phyloP scores from a whole-genome alignment of 2,888 invertebrate species.

The Hydroisotoma schaefferi region DNA sequence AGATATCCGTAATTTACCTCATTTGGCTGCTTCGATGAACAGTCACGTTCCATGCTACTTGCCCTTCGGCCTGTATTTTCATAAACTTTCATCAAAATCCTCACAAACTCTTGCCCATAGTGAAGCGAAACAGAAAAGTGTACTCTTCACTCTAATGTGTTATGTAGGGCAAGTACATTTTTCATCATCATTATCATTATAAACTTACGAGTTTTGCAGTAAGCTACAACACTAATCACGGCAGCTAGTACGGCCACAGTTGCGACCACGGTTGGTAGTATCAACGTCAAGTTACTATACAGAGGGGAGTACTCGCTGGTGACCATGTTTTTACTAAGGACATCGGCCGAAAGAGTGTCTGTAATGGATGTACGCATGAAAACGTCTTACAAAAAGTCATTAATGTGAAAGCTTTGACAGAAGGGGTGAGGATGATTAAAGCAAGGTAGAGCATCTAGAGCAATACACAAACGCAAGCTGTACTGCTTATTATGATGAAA shows the following conservation, averaged over 20 bases:
- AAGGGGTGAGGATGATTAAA: neutral
- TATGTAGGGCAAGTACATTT: too few species aligned
- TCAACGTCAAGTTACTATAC: conserved; percentile 41
- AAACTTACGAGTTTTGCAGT: conserved; percentile 43
- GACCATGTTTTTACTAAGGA: conserved; percentile 43
- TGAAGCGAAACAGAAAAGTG: too few species aligned
- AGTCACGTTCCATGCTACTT: conserved; percentile 21
- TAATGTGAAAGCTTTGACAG: neutral
- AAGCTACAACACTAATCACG: conserved; percentile 36
- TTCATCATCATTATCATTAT: neutral
- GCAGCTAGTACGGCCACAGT: conserved; percentile 36
- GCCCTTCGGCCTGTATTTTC: neutral
- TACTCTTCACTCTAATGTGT: too few species aligned
- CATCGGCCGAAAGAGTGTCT: conserved; percentile 37
- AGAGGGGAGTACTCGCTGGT: conserved; percentile 42
- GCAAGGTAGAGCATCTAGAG: too few species aligned
- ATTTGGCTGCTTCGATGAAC: conserved; percentile 27
- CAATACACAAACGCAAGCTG: too few species aligned
- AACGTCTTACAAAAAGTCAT: neutral
- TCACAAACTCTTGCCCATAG: too few species aligned
- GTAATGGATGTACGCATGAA: too few species aligned
- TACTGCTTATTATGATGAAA: conserved; percentile 7
- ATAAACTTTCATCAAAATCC: neutral
- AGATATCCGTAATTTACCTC: conserved; percentile 30
- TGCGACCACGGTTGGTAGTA: conserved; percentile 39